Conservation (phyloP, 2,113 vertebrate genomes). For the Axis porcinus region DNA sequence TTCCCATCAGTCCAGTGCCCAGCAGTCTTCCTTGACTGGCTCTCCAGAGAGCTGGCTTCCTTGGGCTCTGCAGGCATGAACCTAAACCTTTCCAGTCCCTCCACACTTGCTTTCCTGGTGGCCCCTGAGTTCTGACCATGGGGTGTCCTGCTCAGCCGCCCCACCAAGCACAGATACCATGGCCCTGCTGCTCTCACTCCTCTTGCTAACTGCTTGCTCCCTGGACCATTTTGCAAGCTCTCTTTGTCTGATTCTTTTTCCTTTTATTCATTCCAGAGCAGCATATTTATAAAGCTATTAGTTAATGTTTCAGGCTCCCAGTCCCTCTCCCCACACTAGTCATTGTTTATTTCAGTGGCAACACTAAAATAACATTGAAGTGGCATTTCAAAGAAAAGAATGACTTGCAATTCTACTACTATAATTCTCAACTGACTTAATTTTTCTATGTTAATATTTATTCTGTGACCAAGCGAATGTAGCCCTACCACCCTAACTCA, state of each 20-base stretch:
- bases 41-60: not conserved
- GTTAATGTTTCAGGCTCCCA: not conserved
- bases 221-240: not conserved
- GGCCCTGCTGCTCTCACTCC: not conserved
- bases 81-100: not conserved
- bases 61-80: not conserved
- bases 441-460: not conserved
- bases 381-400: conserved; percentile 25
- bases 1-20: not conserved
- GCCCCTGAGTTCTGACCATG: not conserved
- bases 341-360: conserved; percentile 6
- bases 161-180: not conserved
- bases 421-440: not conserved
- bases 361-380: not conserved
- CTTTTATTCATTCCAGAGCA: not conserved
- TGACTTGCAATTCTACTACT: not conserved
- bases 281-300: not conserved
- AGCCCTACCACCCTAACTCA: not conserved
- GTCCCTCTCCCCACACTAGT: not conserved
- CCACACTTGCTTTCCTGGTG: not conserved
- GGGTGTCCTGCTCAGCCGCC: not conserved
- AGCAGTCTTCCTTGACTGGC: not conserved
- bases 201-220: not conserved
- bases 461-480: not conserved
- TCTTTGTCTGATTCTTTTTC: not conserved